Conservation (phyloP, 2,797 vertebrate species). For the Chiloscyllium punctatum region DNA sequence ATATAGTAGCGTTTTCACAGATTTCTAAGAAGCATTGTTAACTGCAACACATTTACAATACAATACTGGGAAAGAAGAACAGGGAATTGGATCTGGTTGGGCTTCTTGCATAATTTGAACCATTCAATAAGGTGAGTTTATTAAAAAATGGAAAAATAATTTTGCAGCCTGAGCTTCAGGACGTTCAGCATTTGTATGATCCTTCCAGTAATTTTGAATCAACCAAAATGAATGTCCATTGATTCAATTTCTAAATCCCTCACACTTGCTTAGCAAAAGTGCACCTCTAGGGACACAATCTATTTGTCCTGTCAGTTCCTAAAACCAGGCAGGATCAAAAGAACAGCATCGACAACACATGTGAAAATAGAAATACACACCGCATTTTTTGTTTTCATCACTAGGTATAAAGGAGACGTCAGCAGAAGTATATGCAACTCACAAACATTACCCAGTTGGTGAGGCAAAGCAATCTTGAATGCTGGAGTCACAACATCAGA, state of each 20-base stretch:
- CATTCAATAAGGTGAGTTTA: background rate
- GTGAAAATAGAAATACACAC: background rate
- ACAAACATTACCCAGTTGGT: background rate
- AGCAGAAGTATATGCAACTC: background rate
- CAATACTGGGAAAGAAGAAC: background rate
- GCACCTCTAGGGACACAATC: background rate
- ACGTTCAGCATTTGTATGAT: background rate
- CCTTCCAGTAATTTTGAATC: background rate
- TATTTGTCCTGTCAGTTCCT: background rate
- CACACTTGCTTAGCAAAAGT: background rate
- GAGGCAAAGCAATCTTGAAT: background rate
- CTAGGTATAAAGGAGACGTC: background rate
- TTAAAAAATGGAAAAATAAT: constrained; percentile 5
- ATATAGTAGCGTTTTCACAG: background rate
- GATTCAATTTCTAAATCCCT: background rate
- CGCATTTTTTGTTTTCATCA: background rate
- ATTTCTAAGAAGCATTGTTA: background rate
- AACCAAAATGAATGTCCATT: background rate
- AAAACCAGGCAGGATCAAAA: background rate
- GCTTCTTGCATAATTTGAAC: background rate
- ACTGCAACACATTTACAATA: background rate
- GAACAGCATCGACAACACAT: background rate
- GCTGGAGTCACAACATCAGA: too few relatives aligned
- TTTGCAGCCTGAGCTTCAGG: background rate
- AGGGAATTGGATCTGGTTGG: background rate